Conservation (phyloP, 2,888 invertebrate genomes). For the Agriopis aurantiaria region DNA sequence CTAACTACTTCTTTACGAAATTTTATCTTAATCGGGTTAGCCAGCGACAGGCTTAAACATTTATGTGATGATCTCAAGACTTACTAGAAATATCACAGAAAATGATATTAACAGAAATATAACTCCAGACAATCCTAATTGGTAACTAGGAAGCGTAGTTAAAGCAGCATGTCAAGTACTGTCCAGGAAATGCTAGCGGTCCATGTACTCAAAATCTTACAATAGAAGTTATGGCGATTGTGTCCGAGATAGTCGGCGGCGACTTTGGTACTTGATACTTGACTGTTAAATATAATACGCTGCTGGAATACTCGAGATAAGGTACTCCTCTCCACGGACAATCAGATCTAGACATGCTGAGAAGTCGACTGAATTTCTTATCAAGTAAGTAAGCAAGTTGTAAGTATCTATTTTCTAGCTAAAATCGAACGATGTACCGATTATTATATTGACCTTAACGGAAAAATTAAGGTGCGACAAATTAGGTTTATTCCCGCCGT, state of each 20-base stretch:
- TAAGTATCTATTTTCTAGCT: background rate
- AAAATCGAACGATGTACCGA: no score
- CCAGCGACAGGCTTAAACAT: background rate
- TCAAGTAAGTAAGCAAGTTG: background rate
- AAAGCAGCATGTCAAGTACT: conserved; percentile 11
- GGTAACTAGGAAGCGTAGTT: conserved; percentile 39
- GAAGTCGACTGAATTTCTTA: background rate
- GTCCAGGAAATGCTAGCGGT: conserved; percentile 19
- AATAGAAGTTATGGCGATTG: conserved; percentile 46
- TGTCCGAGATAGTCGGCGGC: conserved; percentile 42
- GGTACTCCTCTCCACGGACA: conserved; percentile 8
- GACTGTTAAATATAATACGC: conserved; percentile 40
- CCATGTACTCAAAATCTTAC: conserved; percentile 31
- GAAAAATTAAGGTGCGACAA: no score
- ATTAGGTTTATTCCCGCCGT: no score
- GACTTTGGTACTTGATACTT: conserved; percentile 45
- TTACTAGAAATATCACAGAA: background rate
- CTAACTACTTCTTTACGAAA: background rate
- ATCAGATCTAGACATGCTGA: background rate
- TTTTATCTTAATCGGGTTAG: background rate
- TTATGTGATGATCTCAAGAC: no score
- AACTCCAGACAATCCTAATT: conserved; percentile 33
- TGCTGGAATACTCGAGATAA: conserved; percentile 35
- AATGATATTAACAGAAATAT: conserved; percentile 9
- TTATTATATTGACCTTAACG: no score